phyloP scores from a whole-genome alignment of 2,797 vertebrate genomes.

The Myotis pilosus region DNA sequence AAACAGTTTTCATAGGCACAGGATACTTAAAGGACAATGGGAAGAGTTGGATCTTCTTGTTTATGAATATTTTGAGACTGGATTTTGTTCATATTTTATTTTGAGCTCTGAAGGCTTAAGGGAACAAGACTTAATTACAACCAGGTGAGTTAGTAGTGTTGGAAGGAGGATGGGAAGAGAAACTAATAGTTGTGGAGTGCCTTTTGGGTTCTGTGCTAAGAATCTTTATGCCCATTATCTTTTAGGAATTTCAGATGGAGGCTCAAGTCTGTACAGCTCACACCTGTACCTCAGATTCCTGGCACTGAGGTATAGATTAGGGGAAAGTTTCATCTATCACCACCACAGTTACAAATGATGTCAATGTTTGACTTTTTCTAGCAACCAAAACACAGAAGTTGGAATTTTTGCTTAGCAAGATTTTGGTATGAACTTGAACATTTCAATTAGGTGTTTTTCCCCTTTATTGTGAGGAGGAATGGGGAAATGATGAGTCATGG shows the following conservation, averaged over 20 bases:
- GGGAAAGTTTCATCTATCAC: not conserved
- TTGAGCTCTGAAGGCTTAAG: not conserved
- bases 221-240: not conserved
- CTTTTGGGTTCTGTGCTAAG: not conserved
- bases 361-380: not conserved
- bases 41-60: not conserved
- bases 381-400: not conserved
- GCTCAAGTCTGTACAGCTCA: not conserved
- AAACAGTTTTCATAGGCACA: not conserved
- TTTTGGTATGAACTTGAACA: not conserved
- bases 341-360: not conserved
- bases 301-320: not conserved
- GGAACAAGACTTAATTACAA: not conserved
- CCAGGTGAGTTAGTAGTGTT: constrained; percentile 16
- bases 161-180: not conserved
- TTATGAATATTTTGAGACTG: not conserved
- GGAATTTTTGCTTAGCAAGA: constrained; percentile 34
- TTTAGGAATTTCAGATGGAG: constrained; percentile 12
- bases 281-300: not conserved
- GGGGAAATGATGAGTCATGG: not conserved
- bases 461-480: not conserved
- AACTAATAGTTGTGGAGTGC: not conserved
- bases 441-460: not conserved
- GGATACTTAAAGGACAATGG: not conserved
- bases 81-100: not conserved